These are phyloP conservation scores for Thermophis baileyi DNA, from an alignment of 2,113 vertebrate species.

Conservation along the genomic window DNA sequence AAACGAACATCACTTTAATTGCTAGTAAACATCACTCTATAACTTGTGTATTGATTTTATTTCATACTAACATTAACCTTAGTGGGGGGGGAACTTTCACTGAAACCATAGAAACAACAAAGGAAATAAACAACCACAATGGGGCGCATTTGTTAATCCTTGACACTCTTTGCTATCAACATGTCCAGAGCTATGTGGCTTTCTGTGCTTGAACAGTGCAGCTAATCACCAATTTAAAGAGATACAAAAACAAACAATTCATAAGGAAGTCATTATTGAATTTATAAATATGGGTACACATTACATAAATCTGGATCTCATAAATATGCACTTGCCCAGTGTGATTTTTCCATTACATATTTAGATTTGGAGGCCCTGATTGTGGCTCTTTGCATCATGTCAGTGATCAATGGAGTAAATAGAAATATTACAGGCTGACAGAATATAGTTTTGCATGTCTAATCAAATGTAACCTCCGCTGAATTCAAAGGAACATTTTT, in stretches of 20 bases:
- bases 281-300: background rate
- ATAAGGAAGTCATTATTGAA: conserved; percentile 16
- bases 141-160: conserved; percentile 45
- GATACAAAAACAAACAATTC: conserved; percentile 32
- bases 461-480: background rate
- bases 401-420: background rate
- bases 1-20: conserved; percentile 22
- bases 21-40: conserved; percentile 12
- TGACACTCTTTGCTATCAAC: conserved; percentile 44
- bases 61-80: conserved; percentile 7
- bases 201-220: background rate
- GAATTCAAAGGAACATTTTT: background rate
- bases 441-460: background rate
- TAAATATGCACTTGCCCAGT: background rate
- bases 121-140: conserved; percentile 55
- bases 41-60: conserved; percentile 1
- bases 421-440: background rate
- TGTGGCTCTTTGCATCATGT: background rate
- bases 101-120: conserved; percentile 51
- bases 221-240: conserved; percentile 20
- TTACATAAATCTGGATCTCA: background rate
- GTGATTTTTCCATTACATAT: background rate
- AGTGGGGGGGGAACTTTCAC: conserved; percentile 5
- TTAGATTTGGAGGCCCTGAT: background rate
- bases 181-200: conserved; percentile 47